These are phyloP conservation scores for Macquaria australasica DNA, from an alignment of 2,113 vertebrate species.

Conservation along the genomic window DNA sequence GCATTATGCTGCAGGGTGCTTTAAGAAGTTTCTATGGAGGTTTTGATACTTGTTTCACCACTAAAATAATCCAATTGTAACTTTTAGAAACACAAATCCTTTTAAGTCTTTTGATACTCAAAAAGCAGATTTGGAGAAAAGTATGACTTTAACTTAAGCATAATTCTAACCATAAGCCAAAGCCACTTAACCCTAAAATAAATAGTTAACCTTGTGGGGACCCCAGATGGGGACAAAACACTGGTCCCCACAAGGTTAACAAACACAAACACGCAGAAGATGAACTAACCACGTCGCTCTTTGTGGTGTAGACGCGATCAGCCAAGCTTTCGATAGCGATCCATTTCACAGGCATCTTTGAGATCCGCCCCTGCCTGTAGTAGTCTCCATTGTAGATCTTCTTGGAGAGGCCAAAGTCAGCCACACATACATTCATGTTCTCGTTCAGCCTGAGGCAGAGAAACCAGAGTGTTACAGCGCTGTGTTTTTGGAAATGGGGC, in stretches of 20 bases:
- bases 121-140: not conserved
- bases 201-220: too few species aligned
- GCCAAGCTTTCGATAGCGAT: constrained; percentile 95
- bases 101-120: not conserved
- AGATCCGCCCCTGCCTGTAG: constrained; percentile 93
- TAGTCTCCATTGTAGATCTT: constrained; percentile 96
- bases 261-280: not conserved
- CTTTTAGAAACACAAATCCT: not conserved
- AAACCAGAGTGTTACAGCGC: not conserved
- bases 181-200: not conserved
- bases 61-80: not conserved
- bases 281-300: constrained; percentile 91
- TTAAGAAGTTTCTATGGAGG: not conserved
- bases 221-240: too few species aligned
- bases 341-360: constrained; percentile 97
- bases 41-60: not conserved
- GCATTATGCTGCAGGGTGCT: not conserved
- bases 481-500: not conserved
- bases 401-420: constrained; percentile 94
- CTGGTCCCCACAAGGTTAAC: not conserved
- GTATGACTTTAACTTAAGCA: too few species aligned
- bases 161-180: not conserved
- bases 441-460: constrained; percentile 88
- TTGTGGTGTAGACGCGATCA: constrained; percentile 93
- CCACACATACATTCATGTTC: constrained; percentile 95